These are phyloP conservation scores for Platypus cylindrus DNA, from an alignment of 2,888 invertebrate species.

Conservation along the genomic window DNA sequence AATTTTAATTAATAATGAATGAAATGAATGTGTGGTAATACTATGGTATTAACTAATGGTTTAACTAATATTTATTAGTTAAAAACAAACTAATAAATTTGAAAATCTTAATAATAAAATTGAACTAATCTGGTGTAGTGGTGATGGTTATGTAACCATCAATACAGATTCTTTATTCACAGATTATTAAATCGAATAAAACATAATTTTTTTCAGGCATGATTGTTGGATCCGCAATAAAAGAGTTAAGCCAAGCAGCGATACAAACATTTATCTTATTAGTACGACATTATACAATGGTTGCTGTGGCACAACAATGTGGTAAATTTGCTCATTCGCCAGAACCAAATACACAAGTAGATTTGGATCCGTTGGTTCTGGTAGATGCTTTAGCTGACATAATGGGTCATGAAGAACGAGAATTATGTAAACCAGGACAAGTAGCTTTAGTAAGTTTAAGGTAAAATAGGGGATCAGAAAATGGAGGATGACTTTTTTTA, in stretches of 20 bases:
- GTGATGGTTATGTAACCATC: too few species aligned
- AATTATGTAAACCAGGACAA: slow-evolving; percentile 86
- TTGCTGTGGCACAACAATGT: slow-evolving; percentile 87
- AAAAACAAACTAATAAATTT: too few species aligned
- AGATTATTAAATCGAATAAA: too few species aligned
- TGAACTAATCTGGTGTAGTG: too few species aligned
- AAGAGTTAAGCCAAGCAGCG: slow-evolving; percentile 76
- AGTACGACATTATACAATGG: slow-evolving; percentile 87
- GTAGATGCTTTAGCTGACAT: slow-evolving; percentile 87
- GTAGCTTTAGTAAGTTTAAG: slow-evolving; percentile 56
- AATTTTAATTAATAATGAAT: too few species aligned
- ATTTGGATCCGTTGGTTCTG: slow-evolving; percentile 74
- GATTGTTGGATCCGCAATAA: slow-evolving; percentile 89
- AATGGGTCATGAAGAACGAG: slow-evolving; percentile 96
- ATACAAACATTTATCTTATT: slow-evolving; percentile 78
- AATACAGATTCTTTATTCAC: too few species aligned
- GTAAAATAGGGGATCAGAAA: too few species aligned
- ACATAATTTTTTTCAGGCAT: slow-evolving; percentile 43
- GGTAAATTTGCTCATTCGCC: slow-evolving; percentile 59
- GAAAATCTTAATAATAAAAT: too few species aligned
- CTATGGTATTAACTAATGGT: too few species aligned
- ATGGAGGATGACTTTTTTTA: neutral
- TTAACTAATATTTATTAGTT: too few species aligned
- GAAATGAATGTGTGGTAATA: too few species aligned
- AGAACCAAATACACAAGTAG: slow-evolving; percentile 46